Base-by-base conservation (phyloP, 2,113 vertebrate species). In the Neogale vison region DNA sequence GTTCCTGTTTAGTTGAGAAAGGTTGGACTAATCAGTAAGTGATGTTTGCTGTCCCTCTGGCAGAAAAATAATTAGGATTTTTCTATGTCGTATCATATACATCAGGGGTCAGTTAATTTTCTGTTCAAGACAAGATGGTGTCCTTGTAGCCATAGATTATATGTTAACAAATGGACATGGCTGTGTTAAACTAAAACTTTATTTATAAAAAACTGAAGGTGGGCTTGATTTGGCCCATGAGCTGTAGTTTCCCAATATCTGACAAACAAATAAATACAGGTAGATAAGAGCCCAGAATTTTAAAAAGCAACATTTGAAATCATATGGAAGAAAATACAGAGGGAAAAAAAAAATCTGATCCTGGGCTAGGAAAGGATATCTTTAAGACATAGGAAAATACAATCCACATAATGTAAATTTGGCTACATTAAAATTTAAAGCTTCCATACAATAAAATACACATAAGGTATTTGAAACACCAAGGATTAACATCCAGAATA, bases 231-330 rank as follows among this genome's bases (percentile, higher is more conserved):
- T 96, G 47, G 7, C 31, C 21, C 45, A 50, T 52, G 12, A 15
- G 13, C 24, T 85, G 3, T 89, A 50, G 36, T 84, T 85, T 94
- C 18, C 42, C 29, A 63, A 15, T 84, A 21, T 17, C 45, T 84
- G 34, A 72, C 80, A 36, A 10, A 88, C 23, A 87, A 94, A 82
- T 93, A 95, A 95, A 39, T 93, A n/a, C 31, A 84, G 39, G n/a
- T 74, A 45, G 42, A 11, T 89, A 79, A 88, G 63, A 94, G 55
- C 21, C 31, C 45, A 57, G 34, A 84, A 92, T 85, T 57, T 95
- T 72, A 65, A 90, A 74, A 71, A 52, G 36, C 63, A 69, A 72
- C 95, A 88, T 4, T 84, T 90, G 76, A 80, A 88, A 79, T 85
- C 63, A 34, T 55, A 5, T 63, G 61, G 23, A 72, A 88, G 63